Evolutionary conservation across 2,113 vertebrate genomes (phyloP).

Genomic region (Piprites chloris): DNA sequence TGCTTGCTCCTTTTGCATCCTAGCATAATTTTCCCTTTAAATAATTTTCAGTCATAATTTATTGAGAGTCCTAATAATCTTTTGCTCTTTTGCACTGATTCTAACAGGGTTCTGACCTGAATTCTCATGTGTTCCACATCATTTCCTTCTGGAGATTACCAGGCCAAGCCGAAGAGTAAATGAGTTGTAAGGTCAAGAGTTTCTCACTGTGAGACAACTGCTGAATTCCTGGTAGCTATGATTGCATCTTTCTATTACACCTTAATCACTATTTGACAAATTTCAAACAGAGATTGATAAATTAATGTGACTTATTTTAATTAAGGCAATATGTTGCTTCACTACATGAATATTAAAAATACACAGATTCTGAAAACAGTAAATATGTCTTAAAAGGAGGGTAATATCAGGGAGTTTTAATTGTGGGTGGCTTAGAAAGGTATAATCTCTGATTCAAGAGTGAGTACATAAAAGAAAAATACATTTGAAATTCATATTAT

Average conservation of each 20-base stretch:
- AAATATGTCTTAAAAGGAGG: conserved; percentile 16
- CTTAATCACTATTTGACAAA: conserved; percentile 66
- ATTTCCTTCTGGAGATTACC: conserved; percentile 69
- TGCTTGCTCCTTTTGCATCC: neutral
- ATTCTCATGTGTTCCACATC: conserved; percentile 62
- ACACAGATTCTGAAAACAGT: neutral
- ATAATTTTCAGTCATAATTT: conserved; percentile 49
- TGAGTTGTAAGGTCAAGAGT: conserved; percentile 73
- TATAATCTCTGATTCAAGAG: neutral
- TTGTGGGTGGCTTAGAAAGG: neutral
- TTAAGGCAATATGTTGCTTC: conserved; percentile 53
- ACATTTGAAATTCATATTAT: neutral
- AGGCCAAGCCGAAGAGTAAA: conserved; percentile 58
- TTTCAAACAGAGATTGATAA: conserved; percentile 56
- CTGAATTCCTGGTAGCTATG: conserved; percentile 62
- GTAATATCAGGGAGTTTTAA: neutral
- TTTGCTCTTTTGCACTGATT: conserved; percentile 57
- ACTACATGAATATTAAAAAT: conserved; percentile 44
- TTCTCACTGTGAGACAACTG: conserved; percentile 64
- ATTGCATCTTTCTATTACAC: conserved; percentile 49
- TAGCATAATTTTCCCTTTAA: conserved; percentile 9
- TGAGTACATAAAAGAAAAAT: neutral
- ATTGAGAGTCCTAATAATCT: conserved; percentile 40
- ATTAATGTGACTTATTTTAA: conserved; percentile 64
- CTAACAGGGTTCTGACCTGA: conserved; percentile 61